phyloP scores from a whole-genome alignment of 2,888 invertebrate species.

The Clanis bilineata region DNA sequence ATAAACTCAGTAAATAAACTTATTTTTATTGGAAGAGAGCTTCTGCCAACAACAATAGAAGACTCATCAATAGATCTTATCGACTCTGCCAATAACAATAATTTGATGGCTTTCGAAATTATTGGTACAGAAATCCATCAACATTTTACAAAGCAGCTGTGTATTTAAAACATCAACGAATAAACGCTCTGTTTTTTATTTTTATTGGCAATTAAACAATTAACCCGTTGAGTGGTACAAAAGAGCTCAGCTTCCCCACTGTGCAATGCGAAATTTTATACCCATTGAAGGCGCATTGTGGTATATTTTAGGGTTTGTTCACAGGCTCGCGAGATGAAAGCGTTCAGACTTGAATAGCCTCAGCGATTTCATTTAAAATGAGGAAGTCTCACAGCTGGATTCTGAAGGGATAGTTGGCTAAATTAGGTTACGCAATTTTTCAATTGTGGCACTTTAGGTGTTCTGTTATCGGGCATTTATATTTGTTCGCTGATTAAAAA shows the following conservation, averaged over 20 bases:
- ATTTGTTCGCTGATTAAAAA: not conserved
- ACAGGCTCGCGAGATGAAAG: constrained; percentile 49
- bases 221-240: constrained; percentile 72
- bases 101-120: constrained; percentile 7
- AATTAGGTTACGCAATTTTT: constrained; percentile 41
- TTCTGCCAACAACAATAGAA: constrained; percentile 13
- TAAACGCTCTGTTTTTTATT: constrained; percentile 68
- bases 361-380: constrained; percentile 46
- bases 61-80: constrained; percentile 6
- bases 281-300: constrained; percentile 67
- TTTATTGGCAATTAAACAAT: constrained; percentile 82
- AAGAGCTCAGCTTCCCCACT: constrained; percentile 56
- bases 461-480: not conserved
- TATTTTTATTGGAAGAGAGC: constrained; percentile 11
- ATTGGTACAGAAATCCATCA: constrained; percentile 1
- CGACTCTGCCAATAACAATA: constrained; percentile 11
- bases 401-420: constrained; percentile 32
- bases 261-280: constrained; percentile 71
- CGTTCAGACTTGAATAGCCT: constrained; percentile 42
- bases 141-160: constrained; percentile 44
- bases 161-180: constrained; percentile 38
- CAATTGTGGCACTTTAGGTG: constrained; percentile 4
- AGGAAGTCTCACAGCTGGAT: constrained; percentile 47
- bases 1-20: constrained; percentile 11
- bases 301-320: constrained; percentile 65